Percentiles rank a stretch among this genome's conserved stretches.
Conservation (phyloP, 2,113 vertebrate species). For the Sciurus niger region DNA sequence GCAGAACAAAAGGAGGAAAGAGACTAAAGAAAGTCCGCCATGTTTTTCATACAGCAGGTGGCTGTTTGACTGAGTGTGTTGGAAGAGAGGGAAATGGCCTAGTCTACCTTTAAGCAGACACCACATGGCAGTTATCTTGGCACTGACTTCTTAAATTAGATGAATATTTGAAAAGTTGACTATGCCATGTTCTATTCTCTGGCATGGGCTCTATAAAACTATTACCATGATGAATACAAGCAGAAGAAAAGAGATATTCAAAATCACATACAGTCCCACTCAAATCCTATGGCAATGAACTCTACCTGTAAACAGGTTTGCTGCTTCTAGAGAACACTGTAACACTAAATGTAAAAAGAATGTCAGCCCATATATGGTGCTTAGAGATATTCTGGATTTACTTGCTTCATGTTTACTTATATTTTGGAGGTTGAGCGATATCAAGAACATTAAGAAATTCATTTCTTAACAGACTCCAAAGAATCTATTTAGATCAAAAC, state of each 20-base stretch:
- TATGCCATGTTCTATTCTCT: not conserved
- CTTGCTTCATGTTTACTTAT: not conserved
- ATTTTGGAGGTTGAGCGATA: not conserved
- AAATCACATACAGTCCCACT: rapidly evolving
- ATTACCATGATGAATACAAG: not conserved
- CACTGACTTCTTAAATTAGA: not conserved
- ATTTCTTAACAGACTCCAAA: not conserved
- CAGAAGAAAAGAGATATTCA: not conserved
- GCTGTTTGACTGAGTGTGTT: not conserved
- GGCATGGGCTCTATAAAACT: not conserved
- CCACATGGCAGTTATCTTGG: not conserved
- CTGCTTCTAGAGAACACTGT: not conserved
- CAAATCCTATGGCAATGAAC: not conserved
- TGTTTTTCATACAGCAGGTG: not conserved
- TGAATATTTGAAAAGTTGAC: not conserved
- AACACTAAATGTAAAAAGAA: not conserved
- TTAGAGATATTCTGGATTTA: not conserved
- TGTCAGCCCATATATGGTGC: not conserved
- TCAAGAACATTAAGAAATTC: conserved; percentile 38
- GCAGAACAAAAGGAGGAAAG: not conserved
- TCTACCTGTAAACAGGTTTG: not conserved
- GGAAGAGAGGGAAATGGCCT: not conserved
- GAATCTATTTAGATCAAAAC: not conserved
- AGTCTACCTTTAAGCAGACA: not conserved
- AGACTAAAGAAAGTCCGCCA: not conserved